Evolutionary conservation across 2,113 vertebrate genomes (phyloP).

Genomic region (Hemiprocne comata): DNA sequence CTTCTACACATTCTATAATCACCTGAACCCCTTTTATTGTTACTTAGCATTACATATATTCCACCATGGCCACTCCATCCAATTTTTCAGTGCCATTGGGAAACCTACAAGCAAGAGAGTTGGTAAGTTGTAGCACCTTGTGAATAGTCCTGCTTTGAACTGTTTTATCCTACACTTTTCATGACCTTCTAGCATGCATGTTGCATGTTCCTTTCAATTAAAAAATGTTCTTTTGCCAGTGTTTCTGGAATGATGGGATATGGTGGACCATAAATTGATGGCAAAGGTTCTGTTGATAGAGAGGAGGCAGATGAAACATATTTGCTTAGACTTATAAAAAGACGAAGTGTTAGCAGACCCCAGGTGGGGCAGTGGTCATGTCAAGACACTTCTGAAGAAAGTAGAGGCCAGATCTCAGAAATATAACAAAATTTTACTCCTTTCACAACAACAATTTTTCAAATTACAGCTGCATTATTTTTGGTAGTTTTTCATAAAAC

Average conservation of each 20-base stretch:
- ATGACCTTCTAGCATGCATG: not conserved
- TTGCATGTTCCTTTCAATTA: not conserved
- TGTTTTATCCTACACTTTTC: not conserved
- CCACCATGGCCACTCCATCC: fast-evolving
- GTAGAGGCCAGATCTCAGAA: not conserved
- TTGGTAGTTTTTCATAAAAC: not conserved
- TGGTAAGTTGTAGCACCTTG: not conserved
- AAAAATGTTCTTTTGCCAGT: not conserved
- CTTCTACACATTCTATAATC: not conserved
- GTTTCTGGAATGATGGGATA: not conserved
- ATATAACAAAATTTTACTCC: not conserved
- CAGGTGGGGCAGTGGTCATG: not conserved
- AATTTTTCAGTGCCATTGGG: not conserved
- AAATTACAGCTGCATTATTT: not conserved
- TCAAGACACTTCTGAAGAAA: not conserved
- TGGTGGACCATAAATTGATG: not conserved
- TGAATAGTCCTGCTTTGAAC: not conserved
- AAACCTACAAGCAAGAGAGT: not conserved
- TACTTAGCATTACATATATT: not conserved
- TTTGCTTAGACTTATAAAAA: not conserved
- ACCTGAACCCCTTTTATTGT: not conserved
- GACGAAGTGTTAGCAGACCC: not conserved
- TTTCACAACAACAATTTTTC: not conserved
- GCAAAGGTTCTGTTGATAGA: not conserved
- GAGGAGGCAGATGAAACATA: not conserved